Percentiles rank a stretch among this genome's conserved stretches.
Conservation (phyloP, 2,888 invertebrate species). For the Tortrix viridana region DNA sequence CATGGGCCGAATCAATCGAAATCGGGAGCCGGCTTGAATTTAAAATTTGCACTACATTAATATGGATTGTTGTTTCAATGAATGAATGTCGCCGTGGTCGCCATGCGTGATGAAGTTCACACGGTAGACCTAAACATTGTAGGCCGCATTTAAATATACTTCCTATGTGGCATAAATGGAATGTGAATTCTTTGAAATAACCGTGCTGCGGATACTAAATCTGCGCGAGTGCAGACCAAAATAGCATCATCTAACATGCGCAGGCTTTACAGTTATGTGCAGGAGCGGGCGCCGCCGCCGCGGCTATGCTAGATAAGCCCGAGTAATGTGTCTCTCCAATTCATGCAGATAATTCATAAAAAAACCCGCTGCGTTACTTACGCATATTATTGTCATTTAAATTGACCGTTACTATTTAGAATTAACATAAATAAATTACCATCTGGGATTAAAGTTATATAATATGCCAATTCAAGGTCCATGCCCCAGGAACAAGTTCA, state of each 20-base stretch:
- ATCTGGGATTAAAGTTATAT: constrained; percentile 41
- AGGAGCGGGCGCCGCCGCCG: constrained; percentile 39
- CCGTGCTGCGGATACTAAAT: constrained; percentile 78
- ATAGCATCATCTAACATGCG: constrained; percentile 75
- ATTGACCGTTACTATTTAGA: constrained; percentile 31
- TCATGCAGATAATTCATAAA: background rate
- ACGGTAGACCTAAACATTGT: constrained; percentile 80
- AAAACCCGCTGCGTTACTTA: background rate
- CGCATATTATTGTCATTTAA: constrained; percentile 24
- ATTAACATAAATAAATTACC: constrained; percentile 29
- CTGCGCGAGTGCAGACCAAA: constrained; percentile 60
- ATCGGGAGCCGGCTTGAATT: constrained; percentile 79
- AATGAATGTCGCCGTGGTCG: constrained; percentile 81
- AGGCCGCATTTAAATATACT: constrained; percentile 82
- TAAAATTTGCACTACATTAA: constrained; percentile 84
- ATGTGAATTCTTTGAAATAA: constrained; percentile 78
- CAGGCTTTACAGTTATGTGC: constrained; percentile 61
- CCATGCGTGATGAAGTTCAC: constrained; percentile 83
- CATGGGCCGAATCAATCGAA: constrained; percentile 74
- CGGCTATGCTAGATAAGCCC: constrained; percentile 13
- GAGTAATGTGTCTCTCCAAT: constrained; percentile 5
- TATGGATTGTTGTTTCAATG: constrained; percentile 84
- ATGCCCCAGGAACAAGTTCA: constrained; percentile 56
- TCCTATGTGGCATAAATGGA: constrained; percentile 82
- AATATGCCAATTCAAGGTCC: constrained; percentile 56